Conservation (phyloP, 2,113 vertebrate species). For the Bujurquina vittata region DNA sequence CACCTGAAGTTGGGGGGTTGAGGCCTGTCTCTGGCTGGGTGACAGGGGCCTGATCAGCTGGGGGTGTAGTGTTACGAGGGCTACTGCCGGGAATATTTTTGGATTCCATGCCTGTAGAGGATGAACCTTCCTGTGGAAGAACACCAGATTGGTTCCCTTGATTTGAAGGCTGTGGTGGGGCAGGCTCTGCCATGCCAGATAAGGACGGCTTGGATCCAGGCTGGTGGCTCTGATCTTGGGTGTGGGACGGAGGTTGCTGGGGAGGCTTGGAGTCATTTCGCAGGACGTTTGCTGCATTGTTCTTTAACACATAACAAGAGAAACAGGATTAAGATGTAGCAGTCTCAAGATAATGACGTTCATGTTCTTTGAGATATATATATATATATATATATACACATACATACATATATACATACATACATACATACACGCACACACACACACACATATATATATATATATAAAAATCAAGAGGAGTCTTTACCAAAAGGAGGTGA, state of each 20-base stretch:
- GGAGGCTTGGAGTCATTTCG: conserved; percentile 88
- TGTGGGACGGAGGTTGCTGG: conserved; percentile 81
- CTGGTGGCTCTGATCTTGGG: conserved; percentile 91
- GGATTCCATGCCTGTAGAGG: conserved; percentile 85
- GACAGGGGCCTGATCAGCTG: conserved; percentile 87
- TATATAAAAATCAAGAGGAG: background rate
- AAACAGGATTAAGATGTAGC: conserved; percentile 3
- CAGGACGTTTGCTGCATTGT: conserved; percentile 86
- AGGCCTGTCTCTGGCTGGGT: conserved; percentile 86
- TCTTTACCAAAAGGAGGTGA: conserved; percentile 89
- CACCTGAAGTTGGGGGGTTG: conserved; percentile 66
- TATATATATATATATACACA: too few species aligned
- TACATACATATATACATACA: too few species aligned
- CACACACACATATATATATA: too few species aligned
- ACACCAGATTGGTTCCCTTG: conserved; percentile 76
- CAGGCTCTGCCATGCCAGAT: conserved; percentile 84
- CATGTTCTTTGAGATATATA: background rate
- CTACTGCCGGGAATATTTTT: conserved; percentile 87
- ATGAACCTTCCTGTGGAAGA: conserved; percentile 87
- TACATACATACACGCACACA: too few species aligned
- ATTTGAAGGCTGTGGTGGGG: conserved; percentile 77
- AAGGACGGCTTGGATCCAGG: conserved; percentile 91
- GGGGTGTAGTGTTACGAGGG: conserved; percentile 83
- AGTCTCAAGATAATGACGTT: background rate
- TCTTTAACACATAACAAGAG: conserved; percentile 80